A percentile compares a stretch with the other conserved stretches of the same genome.
These are phyloP conservation scores for Telenomus remus DNA, from an alignment of 1,140 invertebrate genomes.

Conservation along the genomic window DNA sequence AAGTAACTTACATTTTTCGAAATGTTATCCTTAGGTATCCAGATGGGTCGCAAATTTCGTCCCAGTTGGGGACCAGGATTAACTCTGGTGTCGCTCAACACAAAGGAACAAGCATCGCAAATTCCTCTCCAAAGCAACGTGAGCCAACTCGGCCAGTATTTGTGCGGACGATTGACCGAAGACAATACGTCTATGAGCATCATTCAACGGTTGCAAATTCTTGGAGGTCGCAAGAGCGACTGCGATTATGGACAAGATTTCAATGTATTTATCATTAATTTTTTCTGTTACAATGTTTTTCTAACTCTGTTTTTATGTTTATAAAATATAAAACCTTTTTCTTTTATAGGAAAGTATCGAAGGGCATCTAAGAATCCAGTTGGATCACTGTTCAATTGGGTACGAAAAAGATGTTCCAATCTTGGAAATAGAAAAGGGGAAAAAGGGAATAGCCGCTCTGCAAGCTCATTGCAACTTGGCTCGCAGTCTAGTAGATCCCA, in stretches of 20 bases:
- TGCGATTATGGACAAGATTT: slow-evolving; percentile 62
- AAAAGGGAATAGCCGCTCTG: slow-evolving; percentile 65
- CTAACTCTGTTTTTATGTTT: no score
- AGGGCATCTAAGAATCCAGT: slow-evolving; percentile 75
- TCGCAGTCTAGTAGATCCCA: slow-evolving; percentile 64
- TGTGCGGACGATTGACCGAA: slow-evolving; percentile 59
- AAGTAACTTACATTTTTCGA: no score
- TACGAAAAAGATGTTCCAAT: slow-evolving; percentile 74
- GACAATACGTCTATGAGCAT: slow-evolving; percentile 68
- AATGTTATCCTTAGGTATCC: slow-evolving; percentile 58
- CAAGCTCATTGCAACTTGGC: slow-evolving; percentile 75
- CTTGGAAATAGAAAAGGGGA: slow-evolving; percentile 66
- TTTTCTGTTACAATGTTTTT: background rate
- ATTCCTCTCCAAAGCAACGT: slow-evolving; percentile 64
- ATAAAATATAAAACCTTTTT: slow-evolving; percentile 19
- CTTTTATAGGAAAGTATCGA: slow-evolving; percentile 69
- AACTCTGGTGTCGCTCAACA: slow-evolving; percentile 76
- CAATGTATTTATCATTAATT: slow-evolving; percentile 44
- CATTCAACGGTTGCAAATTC: slow-evolving; percentile 69
- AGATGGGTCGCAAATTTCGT: slow-evolving; percentile 82
- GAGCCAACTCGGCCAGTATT: slow-evolving; percentile 63
- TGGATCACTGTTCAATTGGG: slow-evolving; percentile 72
- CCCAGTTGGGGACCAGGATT: slow-evolving; percentile 85
- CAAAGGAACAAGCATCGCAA: slow-evolving; percentile 64
- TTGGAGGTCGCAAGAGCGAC: slow-evolving; percentile 63